Evolutionary conservation across 2,797 vertebrate species (phyloP).

Genomic region (Rhynchotus rufescens): DNA sequence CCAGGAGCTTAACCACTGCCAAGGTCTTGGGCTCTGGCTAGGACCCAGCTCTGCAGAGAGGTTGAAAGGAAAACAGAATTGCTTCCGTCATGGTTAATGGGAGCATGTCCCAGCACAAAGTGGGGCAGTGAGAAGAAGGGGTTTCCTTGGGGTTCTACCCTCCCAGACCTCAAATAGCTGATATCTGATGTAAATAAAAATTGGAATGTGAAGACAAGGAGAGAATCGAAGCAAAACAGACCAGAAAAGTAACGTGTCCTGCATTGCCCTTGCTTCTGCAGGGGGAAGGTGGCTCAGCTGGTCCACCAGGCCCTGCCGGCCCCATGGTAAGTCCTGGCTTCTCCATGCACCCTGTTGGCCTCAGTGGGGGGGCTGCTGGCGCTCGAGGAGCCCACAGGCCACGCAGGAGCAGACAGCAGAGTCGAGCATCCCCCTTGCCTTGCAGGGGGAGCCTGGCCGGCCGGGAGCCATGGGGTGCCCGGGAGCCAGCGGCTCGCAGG

Average conservation of each 20-base stretch:
- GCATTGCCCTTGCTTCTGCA: conserved; percentile 15
- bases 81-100: not conserved
- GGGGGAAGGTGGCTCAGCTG: conserved; percentile 80
- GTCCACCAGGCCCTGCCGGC: conserved; percentile 77
- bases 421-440: not conserved
- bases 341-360: not conserved
- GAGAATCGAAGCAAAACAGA: not conserved
- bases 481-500: conserved; percentile 89
- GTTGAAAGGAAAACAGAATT: not conserved
- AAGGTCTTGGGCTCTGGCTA: not conserved
- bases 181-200: not conserved
- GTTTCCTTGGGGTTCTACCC: not conserved
- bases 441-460: conserved; percentile 83
- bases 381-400: not conserved
- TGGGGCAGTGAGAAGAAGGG: not conserved
- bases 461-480: conserved; percentile 81
- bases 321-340: conserved; percentile 70
- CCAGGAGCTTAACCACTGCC: not conserved
- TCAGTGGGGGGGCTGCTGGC: fast-evolving
- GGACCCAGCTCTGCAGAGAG: not conserved
- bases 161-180: not conserved
- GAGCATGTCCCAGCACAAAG: fast-evolving
- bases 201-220: not conserved
- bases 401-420: not conserved
- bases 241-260: not conserved